A percentile compares a stretch with the other conserved stretches of the same genome.
These are phyloP conservation scores for Chaenocephalus aceratus DNA, from an alignment of 2,113 vertebrate genomes.

Conservation along the genomic window DNA sequence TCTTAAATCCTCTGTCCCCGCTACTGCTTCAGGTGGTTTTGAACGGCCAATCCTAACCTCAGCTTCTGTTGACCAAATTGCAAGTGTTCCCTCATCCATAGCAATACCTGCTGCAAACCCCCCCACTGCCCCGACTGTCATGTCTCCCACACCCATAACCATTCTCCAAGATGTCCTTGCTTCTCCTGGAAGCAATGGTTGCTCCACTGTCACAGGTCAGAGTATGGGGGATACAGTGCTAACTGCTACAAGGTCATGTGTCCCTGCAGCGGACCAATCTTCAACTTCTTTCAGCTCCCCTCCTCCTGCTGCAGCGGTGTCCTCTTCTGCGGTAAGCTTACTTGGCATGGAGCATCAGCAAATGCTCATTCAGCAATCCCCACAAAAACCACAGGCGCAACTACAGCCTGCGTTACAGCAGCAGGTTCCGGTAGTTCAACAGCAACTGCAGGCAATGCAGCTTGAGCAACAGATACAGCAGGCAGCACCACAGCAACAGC, in stretches of 20 bases:
- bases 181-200: conserved; percentile 55
- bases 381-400: conserved; percentile 35
- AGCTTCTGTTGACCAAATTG: conserved; percentile 43
- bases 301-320: conserved; percentile 48
- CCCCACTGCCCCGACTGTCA: conserved; percentile 33
- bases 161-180: conserved; percentile 40
- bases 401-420: conserved; percentile 52
- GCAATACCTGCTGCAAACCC: conserved; percentile 43
- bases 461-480: conserved; percentile 57
- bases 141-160: conserved; percentile 28
- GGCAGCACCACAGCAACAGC: conserved; percentile 42
- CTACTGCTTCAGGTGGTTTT: conserved; percentile 31
- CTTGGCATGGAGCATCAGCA: conserved; percentile 61
- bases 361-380: conserved; percentile 27
- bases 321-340: conserved; percentile 46
- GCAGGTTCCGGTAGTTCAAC: conserved; percentile 32
- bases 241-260: conserved; percentile 37
- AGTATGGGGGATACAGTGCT: conserved; percentile 50
- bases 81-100: conserved; percentile 42
- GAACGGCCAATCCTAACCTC: conserved; percentile 44
- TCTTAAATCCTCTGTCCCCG: conserved; percentile 46
- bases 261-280: conserved; percentile 45
- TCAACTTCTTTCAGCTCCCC: conserved; percentile 62
- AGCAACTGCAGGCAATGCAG: conserved; percentile 46
- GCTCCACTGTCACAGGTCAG: conserved; percentile 45